Evolutionary conservation across 2,113 vertebrate species (phyloP).

Genomic region (Condylura cristata): DNA sequence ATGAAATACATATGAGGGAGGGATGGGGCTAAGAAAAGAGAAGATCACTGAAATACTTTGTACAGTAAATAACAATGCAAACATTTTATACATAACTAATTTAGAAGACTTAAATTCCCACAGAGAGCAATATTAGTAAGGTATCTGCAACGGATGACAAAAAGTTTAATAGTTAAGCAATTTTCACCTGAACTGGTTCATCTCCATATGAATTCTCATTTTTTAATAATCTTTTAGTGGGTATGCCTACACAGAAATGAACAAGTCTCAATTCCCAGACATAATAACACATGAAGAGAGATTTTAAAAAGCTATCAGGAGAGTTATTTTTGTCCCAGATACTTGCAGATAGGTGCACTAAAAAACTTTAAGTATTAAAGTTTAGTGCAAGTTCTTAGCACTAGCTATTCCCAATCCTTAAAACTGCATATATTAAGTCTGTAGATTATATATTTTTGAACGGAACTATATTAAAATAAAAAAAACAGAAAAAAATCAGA

Average conservation of each 20-base stretch:
- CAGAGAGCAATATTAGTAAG: background rate
- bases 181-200: constrained; percentile 42
- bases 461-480: constrained; percentile 27
- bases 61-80: constrained; percentile 1
- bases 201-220: background rate
- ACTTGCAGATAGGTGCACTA: background rate
- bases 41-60: background rate
- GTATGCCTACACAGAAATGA: constrained; percentile 20
- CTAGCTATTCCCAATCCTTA: constrained; percentile 25
- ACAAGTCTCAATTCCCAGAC: constrained; percentile 22
- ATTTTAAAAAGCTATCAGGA: constrained; percentile 26
- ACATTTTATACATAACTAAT: background rate
- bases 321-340: constrained; percentile 11
- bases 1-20: background rate
- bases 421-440: background rate
- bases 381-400: constrained; percentile 6
- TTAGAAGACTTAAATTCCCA: background rate
- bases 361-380: constrained; percentile 46
- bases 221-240: constrained; percentile 7
- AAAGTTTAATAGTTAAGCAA: background rate
- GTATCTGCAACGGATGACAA: background rate
- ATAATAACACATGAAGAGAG: constrained; percentile 2
- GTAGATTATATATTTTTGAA: constrained; percentile 31
- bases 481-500: background rate
- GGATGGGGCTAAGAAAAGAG: background rate